Evolutionary conservation across 2,888 invertebrate species (phyloP), one percentile per base, ranked within the genome.

Genomic region (Thymelicus sylvestris): DNA sequence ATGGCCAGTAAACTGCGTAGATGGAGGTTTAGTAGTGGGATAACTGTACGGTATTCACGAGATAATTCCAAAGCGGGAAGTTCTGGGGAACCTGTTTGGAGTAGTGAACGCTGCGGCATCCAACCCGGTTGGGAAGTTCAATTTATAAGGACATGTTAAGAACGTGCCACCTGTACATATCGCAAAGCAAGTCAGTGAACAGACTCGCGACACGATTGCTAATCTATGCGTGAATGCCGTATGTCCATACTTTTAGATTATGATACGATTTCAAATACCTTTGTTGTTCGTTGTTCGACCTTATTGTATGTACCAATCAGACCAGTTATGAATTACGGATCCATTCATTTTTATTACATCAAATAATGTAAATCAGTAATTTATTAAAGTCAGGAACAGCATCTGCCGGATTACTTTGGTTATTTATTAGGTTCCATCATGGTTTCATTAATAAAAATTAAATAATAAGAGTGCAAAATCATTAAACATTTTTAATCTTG

Each of bases 41-140:
- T 90, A 92, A 90, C 91, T 88, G 91, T 92, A 88, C 77, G 85
- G 80, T 88, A 88, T 89, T 91, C 88, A 89, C 88, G 82, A 87
- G 86, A 87, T 89, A 84, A 88, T 86, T 85, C 83, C 84, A 75
- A 87, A 87, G 86, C 89, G 87, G 91, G 88, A 90, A 89, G 90
- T 82, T 83, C 85, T 82, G 87, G 81, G 82, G 75, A 89, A 91
- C 91, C 88, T 77, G 91, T 91, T 91, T 87, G 79, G 88, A 87
- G 83, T 88, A 86, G 86, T 86, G 89, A 88, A 86, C 89, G 87
- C 87, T 81, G 79, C 79, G 89, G 88, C 86, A 91, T 90, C 84
- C 85, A 82, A 81, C 77, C 77, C 77, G 75, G 77, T 85, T 84
- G 85, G 85, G 83, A 85, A 76, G 82, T 79, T 76, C 81, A 82